A percentile compares a stretch with the other conserved stretches of the same genome.
phyloP scores from a whole-genome alignment of 1,140 invertebrate genomes.

The Drosophila obscura region DNA sequence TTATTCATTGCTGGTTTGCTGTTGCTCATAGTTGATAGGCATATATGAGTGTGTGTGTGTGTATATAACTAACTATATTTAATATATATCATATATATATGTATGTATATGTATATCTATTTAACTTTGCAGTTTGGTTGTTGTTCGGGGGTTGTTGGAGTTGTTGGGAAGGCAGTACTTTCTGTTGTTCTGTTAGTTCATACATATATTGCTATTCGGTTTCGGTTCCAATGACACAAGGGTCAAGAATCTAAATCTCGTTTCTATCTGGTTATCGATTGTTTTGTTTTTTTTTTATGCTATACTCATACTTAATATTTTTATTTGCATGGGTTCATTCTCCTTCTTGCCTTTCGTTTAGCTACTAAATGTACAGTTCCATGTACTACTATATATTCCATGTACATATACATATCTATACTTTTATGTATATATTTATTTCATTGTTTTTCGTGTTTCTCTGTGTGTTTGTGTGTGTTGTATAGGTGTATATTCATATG shows the following conservation, averaged over 20 bases:
- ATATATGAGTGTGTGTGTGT: slow-evolving; percentile 22
- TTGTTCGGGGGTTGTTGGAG: background rate
- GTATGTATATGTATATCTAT: slow-evolving; percentile 46
- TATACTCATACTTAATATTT: slow-evolving; percentile 24
- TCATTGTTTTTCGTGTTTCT: slow-evolving; percentile 2
- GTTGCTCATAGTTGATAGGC: slow-evolving; percentile 24
- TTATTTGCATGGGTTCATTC: background rate
- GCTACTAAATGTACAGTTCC: slow-evolving; percentile 76
- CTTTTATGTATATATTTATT: slow-evolving; percentile 1
- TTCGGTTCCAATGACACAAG: slow-evolving; percentile 50
- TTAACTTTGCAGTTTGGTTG: slow-evolving; percentile 48
- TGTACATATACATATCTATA: slow-evolving; percentile 22
- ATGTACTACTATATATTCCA: slow-evolving; percentile 31
- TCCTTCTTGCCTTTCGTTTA: slow-evolving; percentile 50
- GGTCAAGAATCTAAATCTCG: slow-evolving; percentile 20
- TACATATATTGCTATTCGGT: slow-evolving; percentile 70
- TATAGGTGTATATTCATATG: slow-evolving; percentile 21
- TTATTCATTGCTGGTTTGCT: slow-evolving; percentile 18
- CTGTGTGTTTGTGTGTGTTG: background rate
- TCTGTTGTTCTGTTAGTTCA: slow-evolving; percentile 33
- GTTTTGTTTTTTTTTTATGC: slow-evolving; percentile 30
- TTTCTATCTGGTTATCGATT: slow-evolving; percentile 23
- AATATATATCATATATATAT: slow-evolving; percentile 39
- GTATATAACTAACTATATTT: slow-evolving; percentile 35
- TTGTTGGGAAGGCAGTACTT: slow-evolving; percentile 54